Percentiles rank a stretch among this genome's conserved stretches.
Evolutionary conservation across 2,888 invertebrate species (phyloP).

Genomic region (Vanessa cardui): DNA sequence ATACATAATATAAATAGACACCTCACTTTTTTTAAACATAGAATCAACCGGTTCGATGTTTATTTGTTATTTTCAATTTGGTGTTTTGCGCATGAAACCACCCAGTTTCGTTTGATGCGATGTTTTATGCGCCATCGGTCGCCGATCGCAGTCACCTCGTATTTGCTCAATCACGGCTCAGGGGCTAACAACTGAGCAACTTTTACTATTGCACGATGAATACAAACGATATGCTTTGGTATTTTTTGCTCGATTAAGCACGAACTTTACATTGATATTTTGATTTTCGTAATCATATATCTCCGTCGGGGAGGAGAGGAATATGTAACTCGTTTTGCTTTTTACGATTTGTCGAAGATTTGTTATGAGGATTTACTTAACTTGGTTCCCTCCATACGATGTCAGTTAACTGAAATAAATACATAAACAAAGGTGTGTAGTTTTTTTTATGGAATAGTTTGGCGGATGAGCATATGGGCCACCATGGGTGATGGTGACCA

Average conservation of each 20-base stretch:
- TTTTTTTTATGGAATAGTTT: too few relatives aligned
- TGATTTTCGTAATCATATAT: conserved; percentile 13
- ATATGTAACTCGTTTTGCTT: background rate
- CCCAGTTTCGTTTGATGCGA: conserved; percentile 59
- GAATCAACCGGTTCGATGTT: too few relatives aligned
- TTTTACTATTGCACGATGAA: conserved; percentile 51
- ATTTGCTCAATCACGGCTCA: conserved; percentile 64
- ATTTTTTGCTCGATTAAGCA: conserved; percentile 40
- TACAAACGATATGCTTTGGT: conserved; percentile 60
- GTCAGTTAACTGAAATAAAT: too few relatives aligned
- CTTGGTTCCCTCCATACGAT: too few relatives aligned
- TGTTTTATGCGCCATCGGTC: conserved; percentile 73
- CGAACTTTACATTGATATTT: conserved; percentile 24
- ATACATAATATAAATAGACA: too few relatives aligned
- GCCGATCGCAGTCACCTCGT: conserved; percentile 57
- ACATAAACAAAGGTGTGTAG: too few relatives aligned
- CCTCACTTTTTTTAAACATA: too few relatives aligned
- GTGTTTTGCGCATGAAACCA: conserved; percentile 40
- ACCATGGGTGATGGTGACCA: too few relatives aligned
- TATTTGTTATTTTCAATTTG: background rate
- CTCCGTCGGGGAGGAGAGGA: background rate
- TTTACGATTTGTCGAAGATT: background rate
- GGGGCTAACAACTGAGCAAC: conserved; percentile 42
- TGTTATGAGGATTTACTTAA: too few relatives aligned
- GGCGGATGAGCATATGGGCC: too few relatives aligned